phyloP scores from a whole-genome alignment of 2,113 vertebrate species.

The Podarcis muralis region DNA sequence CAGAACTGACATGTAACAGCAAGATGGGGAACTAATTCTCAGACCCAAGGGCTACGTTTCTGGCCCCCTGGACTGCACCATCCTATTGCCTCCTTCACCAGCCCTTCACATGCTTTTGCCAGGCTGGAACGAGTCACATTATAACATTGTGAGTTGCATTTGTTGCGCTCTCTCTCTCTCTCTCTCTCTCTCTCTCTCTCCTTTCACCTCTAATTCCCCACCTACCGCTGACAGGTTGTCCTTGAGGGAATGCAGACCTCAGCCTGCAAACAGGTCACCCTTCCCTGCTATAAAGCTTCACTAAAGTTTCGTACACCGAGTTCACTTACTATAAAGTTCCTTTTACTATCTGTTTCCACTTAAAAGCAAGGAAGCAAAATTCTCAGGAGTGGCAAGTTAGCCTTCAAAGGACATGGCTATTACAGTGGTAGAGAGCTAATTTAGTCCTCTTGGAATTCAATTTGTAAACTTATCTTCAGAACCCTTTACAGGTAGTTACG shows the following conservation, averaged over 20 bases:
- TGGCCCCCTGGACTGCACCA: not conserved
- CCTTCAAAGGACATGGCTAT: constrained; percentile 4
- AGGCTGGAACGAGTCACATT: too few species aligned
- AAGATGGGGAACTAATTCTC: not conserved
- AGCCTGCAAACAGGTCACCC: too few species aligned
- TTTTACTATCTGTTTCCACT: not conserved
- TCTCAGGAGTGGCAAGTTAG: not conserved
- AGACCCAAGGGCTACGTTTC: not conserved
- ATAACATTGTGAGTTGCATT: too few species aligned
- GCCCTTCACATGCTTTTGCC: not conserved
- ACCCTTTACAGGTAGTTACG: not conserved
- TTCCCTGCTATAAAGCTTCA: not conserved
- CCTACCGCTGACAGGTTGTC: not conserved
- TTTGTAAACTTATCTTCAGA: constrained; percentile 16
- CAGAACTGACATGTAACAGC: not conserved
- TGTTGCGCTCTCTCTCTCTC: too few species aligned
- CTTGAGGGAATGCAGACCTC: not conserved
- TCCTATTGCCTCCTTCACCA: not conserved
- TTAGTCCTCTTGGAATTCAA: not conserved
- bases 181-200: too few species aligned
- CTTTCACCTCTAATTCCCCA: not conserved
- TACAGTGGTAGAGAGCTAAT: not conserved
- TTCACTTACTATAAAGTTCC: not conserved
- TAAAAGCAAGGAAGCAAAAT: not conserved
- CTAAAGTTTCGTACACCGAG: not conserved